Evolutionary conservation across 2,113 vertebrate genomes (phyloP).

Genomic region (Antechinus stuartii): DNA sequence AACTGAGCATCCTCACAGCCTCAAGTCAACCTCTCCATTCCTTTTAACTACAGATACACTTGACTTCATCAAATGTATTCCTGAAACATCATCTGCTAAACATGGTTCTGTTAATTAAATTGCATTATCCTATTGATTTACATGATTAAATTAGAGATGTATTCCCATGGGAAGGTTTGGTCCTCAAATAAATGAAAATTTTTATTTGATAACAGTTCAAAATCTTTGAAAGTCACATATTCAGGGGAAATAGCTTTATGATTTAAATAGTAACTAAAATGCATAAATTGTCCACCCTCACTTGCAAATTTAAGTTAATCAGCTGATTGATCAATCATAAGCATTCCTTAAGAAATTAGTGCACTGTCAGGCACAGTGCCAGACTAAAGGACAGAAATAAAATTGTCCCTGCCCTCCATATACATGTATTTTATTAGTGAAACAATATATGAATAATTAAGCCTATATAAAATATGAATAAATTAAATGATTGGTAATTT

Average conservation of each 20-base stretch:
- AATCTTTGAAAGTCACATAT: slow-evolving; percentile 19
- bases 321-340: not conserved
- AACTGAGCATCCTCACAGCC: not conserved
- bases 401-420: not conserved
- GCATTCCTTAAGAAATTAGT: not conserved
- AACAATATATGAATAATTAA: not conserved
- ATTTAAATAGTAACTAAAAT: not conserved
- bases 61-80: not conserved
- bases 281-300: not conserved
- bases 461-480: not conserved
- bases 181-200: slow-evolving; percentile 23
- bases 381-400: not conserved
- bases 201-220: not conserved
- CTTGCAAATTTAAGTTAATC: not conserved
- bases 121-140: slow-evolving; percentile 35
- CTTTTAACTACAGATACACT: slow-evolving; percentile 31
- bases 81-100: slow-evolving; percentile 22
- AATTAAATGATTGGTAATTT: not conserved
- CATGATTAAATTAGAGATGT: slow-evolving; percentile 14
- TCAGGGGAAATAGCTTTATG: not conserved
- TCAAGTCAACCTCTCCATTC: not conserved
- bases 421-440: not conserved
- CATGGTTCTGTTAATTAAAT: slow-evolving; percentile 15
- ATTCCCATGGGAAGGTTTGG: not conserved
- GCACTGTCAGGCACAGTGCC: not conserved